Evolutionary conservation across 2,113 vertebrate species (phyloP), one percentile per base, ranked within the genome.

Genomic region (Trichomycterus rosablanca): DNA sequence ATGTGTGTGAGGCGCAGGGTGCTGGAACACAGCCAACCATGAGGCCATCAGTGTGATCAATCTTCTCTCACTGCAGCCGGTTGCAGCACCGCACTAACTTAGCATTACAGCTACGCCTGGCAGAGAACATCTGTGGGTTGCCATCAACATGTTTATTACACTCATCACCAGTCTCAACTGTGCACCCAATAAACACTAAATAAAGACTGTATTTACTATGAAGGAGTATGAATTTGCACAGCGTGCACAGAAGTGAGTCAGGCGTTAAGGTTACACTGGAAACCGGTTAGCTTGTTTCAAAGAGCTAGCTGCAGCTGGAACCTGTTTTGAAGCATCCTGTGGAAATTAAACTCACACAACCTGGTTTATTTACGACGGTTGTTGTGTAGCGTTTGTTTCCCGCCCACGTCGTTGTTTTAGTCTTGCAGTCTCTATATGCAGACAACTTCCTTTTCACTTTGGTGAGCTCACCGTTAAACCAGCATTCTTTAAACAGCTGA

Each of bases 371-470:
- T 58, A 51, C 30, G 39, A 6, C 35, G 34, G 14, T 46, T 59
- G 16, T 18, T 55, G n/a, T 59, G 23, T 63, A 53, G 5, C 11
- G 23, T 37, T 43, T 51, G 24, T 59, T 45, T 39, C 22, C 48
- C 35, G 7, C 57, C 61, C 28, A 32, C 24, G 9, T 28, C 12
- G 43, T 20, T 32, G 66, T 80, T 74, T 82, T 72, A 65, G 53
- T 35, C 18, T 54, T 15, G 48, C 14, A 30, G 28, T 16, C 49
- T 34, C 52, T 43, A 39, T 61, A 39, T 59, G 62, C 4, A 39
- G 23, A 48, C 34, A 62, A 70, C 74, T 78, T 86, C 81, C 83
- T 86, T 81, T 83, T 84, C 79, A 59, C 70, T 61, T 71, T 56
- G 34, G 61, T 68, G 44, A 40, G 54, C 50, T 68, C 59, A 60